These are phyloP conservation scores for Babyrousa celebensis DNA, from an alignment of 2,797 vertebrate genomes.

Conservation along the genomic window DNA sequence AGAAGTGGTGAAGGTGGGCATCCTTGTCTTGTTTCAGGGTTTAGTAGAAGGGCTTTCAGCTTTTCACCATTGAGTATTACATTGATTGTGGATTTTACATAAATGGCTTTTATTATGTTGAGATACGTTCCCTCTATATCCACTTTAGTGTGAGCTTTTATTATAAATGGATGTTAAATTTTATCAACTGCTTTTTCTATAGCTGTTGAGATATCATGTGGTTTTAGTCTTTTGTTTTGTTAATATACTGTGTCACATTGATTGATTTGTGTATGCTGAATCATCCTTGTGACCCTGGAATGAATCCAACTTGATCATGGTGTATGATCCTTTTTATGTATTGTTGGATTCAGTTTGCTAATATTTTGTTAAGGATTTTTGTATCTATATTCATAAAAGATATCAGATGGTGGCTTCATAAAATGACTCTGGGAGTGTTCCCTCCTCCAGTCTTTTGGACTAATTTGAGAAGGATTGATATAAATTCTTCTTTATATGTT, in stretches of 20 bases:
- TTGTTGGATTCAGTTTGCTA: too few species aligned
- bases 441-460: not conserved
- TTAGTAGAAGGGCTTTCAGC: not conserved
- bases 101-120: not conserved
- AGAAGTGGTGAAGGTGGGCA: not conserved
- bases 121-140: not conserved
- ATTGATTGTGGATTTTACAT: not conserved
- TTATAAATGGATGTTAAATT: too few species aligned
- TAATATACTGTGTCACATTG: too few species aligned
- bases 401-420: not conserved
- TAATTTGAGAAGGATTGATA: not conserved
- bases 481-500: not conserved
- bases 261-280: too few species aligned
- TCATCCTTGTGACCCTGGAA: too few species aligned
- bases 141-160: not conserved
- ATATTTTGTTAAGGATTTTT: not conserved
- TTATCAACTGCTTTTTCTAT: not conserved
- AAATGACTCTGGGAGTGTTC: not conserved
- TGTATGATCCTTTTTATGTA: too few species aligned
- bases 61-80: not conserved
- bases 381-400: not conserved
- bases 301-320: too few species aligned
- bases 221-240: too few species aligned
- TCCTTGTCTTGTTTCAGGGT: not conserved
- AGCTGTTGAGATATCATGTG: not conserved